Percentiles rank a stretch among this genome's conserved stretches.
These are phyloP conservation scores for Asbolus verrucosus DNA, from an alignment of 1,140 invertebrate species.

Conservation along the genomic window DNA sequence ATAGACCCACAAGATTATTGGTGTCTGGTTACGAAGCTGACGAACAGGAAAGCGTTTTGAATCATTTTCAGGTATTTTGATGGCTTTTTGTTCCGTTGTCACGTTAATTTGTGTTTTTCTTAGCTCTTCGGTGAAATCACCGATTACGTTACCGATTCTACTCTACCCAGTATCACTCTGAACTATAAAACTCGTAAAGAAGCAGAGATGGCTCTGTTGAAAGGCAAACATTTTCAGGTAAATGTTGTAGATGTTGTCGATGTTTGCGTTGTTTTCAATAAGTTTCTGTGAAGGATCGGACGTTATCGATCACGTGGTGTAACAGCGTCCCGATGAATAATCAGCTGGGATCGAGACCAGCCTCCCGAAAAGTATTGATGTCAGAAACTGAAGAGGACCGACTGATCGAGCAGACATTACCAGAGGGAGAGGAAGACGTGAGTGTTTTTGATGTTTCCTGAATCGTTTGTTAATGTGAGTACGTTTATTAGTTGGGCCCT, in stretches of 20 bases:
- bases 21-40: conserved; percentile 82
- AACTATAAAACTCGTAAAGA: conserved; percentile 80
- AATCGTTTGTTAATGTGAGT: too few species aligned
- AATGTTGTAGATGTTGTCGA: conserved; percentile 8
- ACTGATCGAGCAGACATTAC: conserved; percentile 63
- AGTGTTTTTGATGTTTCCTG: too few species aligned
- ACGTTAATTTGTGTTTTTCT: conserved; percentile 66
- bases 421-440: conserved; percentile 65
- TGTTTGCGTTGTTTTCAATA: background rate
- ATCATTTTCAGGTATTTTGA: conserved; percentile 82
- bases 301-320: conserved; percentile 63
- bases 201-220: conserved; percentile 76
- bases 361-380: conserved; percentile 58
- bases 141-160: conserved; percentile 75
- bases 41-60: conserved; percentile 76
- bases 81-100: conserved; percentile 78
- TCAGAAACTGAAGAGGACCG: conserved; percentile 66
- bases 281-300: conserved; percentile 56
- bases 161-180: conserved; percentile 75
- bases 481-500: conserved; percentile 57
- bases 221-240: conserved; percentile 76
- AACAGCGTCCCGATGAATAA: conserved; percentile 51
- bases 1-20: conserved; percentile 82
- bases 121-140: conserved; percentile 81
- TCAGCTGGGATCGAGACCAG: conserved; percentile 53